A percentile compares a stretch with the other conserved stretches of the same genome.
These are phyloP conservation scores for Crotalus adamanteus DNA, from an alignment of 2,797 vertebrate species.

Conservation along the genomic window DNA sequence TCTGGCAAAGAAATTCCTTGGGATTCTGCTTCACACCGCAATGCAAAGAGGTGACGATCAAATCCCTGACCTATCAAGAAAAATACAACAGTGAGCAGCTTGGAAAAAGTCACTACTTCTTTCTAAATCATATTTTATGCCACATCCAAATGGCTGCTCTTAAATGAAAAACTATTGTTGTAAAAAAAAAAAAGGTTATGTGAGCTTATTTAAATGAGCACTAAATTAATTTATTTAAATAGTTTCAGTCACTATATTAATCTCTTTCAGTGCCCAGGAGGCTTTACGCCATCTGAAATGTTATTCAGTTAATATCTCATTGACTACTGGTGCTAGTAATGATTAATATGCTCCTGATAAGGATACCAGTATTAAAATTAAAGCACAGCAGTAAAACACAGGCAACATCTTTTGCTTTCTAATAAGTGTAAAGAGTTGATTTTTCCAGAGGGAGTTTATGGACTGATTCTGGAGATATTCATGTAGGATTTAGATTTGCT, in stretches of 20 bases:
- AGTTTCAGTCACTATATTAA: background rate
- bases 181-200: background rate
- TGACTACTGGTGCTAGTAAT: background rate
- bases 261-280: background rate
- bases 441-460: background rate
- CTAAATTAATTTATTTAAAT: background rate
- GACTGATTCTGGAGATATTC: background rate
- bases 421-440: background rate
- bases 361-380: background rate
- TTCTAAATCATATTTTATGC: background rate
- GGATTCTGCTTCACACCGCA: constrained; percentile 79
- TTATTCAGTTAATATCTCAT: background rate
- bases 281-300: background rate
- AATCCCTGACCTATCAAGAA: constrained; percentile 87
- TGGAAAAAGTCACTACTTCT: background rate
- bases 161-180: background rate
- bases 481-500: background rate
- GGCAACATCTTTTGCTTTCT: background rate
- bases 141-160: background rate
- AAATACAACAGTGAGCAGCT: background rate
- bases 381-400: background rate
- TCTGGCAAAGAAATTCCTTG: constrained; percentile 74
- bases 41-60: constrained; percentile 90
- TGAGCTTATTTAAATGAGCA: background rate
- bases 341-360: background rate